Percentiles rank a stretch among this genome's conserved stretches.
phyloP scores from a whole-genome alignment of 92 coral and sea anemone species.

The Porites cylindrica region DNA sequence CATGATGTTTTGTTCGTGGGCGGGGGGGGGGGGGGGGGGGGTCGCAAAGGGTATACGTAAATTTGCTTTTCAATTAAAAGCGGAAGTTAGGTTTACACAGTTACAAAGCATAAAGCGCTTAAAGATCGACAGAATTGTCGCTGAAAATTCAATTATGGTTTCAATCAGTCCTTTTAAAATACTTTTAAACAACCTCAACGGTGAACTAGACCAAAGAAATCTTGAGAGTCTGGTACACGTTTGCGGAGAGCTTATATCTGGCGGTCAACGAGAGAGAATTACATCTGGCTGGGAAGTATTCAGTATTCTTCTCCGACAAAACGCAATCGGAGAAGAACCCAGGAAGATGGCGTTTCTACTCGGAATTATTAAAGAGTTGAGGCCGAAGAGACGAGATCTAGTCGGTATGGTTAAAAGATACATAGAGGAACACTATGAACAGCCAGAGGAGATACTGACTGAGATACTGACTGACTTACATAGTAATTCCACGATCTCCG shows the following conservation, averaged over 20 bases:
- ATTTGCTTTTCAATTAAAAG: too few species aligned
- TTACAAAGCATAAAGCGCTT: not conserved
- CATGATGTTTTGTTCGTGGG: not conserved
- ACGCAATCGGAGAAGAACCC: constrained; percentile 71
- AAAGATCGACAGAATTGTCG: not conserved
- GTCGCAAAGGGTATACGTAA: not conserved
- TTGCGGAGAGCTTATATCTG: constrained; percentile 66
- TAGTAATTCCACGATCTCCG: not conserved
- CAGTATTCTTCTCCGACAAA: constrained; percentile 63
- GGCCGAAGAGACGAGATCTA: constrained; percentile 76
- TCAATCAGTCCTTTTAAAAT: constrained; percentile 73
- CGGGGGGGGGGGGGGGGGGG: too few species aligned
- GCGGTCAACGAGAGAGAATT: constrained; percentile 59
- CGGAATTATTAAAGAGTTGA: constrained; percentile 62
- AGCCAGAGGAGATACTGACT: constrained; percentile 11
- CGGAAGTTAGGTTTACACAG: not conserved
- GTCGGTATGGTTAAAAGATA: constrained; percentile 60
- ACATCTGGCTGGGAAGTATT: constrained; percentile 75
- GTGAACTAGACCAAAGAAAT: constrained; percentile 66
- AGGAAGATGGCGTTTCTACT: constrained; percentile 68
- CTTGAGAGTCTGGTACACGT: constrained; percentile 77
- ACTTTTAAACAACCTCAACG: constrained; percentile 84
- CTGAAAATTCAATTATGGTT: not conserved
- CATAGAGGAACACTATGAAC: constrained; percentile 59
- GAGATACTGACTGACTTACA: too few species aligned